Conservation (phyloP, 2,888 invertebrate species). For the Myopa tessellatipennis region DNA sequence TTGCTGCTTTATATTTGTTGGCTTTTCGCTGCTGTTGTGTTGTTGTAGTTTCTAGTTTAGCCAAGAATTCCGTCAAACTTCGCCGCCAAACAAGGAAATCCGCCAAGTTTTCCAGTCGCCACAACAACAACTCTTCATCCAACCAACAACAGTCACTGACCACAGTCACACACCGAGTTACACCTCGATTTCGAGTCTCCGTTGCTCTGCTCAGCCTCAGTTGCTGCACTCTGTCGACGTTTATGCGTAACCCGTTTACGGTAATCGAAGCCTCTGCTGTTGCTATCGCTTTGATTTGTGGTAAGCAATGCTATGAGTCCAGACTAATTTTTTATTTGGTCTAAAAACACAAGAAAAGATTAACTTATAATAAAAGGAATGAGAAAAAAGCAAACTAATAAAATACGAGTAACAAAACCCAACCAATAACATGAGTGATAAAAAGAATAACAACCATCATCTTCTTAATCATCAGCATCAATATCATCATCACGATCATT, state of each 20-base stretch:
- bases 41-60: too few species aligned
- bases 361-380: neutral
- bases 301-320: slow-evolving; percentile 10
- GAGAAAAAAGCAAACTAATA: neutral
- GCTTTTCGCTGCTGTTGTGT: neutral
- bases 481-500: neutral
- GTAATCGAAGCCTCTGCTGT: slow-evolving; percentile 16
- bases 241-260: slow-evolving; percentile 34
- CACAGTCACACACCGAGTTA: neutral
- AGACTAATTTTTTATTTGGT: neutral
- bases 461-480: neutral
- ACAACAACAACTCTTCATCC: neutral
- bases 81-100: slow-evolving; percentile 40
- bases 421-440: neutral
- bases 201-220: slow-evolving; percentile 4
- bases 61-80: neutral
- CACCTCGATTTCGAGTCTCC: neutral
- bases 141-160: neutral
- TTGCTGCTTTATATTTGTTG: neutral
- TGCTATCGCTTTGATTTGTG: slow-evolving; percentile 19
- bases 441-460: neutral
- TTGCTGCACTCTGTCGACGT: neutral
- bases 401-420: neutral
- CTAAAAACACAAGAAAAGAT: neutral
- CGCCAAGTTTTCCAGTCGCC: slow-evolving; percentile 20